phyloP scores from a whole-genome alignment of 2,797 vertebrate genomes.

The Eospalax fontanierii region DNA sequence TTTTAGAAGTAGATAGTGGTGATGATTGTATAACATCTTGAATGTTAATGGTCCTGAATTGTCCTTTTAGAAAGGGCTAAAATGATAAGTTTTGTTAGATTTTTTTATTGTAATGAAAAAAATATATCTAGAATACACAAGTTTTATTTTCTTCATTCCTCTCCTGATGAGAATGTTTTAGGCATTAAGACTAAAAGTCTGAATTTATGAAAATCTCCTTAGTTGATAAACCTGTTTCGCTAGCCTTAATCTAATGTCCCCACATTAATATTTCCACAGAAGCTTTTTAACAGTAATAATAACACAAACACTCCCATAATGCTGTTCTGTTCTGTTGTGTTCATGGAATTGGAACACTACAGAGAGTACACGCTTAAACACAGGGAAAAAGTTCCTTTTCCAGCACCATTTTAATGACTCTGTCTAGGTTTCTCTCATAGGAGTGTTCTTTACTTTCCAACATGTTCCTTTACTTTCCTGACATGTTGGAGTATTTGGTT shows the following conservation, averaged over 20 bases:
- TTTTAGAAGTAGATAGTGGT: not conserved
- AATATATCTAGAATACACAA: slow-evolving; percentile 32
- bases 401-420: slow-evolving; percentile 13
- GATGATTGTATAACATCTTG: not conserved
- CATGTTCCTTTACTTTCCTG: slow-evolving; percentile 42
- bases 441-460: slow-evolving; percentile 40
- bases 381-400: not conserved
- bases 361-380: not conserved
- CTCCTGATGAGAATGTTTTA: slow-evolving; percentile 51
- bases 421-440: not conserved
- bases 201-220: slow-evolving; percentile 51
- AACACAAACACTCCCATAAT: not conserved
- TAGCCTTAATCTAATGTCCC: not conserved
- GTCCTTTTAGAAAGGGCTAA: slow-evolving; percentile 10
- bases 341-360: not conserved
- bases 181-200: not conserved
- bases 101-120: not conserved
- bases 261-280: slow-evolving; percentile 43
- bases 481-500: slow-evolving; percentile 16
- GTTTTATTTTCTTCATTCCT: slow-evolving; percentile 48
- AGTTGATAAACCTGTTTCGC: not conserved
- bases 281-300: not conserved
- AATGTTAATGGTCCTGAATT: not conserved
- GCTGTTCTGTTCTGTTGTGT: not conserved
- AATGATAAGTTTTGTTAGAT: slow-evolving; percentile 24